phyloP scores from a whole-genome alignment of 2,888 invertebrate genomes.

The Andrena bucephala region DNA sequence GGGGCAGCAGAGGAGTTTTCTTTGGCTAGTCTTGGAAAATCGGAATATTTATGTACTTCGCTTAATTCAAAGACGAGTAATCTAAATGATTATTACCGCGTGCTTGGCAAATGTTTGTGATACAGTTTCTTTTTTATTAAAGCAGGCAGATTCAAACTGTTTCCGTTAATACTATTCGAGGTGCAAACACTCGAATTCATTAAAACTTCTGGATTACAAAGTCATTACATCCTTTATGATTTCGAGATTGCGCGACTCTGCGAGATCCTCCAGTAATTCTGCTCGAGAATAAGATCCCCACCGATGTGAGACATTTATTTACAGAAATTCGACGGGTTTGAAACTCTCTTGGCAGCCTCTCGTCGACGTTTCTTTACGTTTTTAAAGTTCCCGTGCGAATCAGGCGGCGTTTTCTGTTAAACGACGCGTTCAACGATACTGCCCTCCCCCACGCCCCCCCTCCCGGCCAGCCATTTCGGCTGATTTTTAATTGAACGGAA shows the following conservation, averaged over 20 bases:
- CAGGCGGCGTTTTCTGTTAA: constrained; percentile 37
- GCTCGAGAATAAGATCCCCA: not conserved
- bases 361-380: constrained; percentile 7
- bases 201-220: not conserved
- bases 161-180: not conserved
- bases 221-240: not conserved
- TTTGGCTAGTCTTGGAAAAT: not conserved
- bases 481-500: constrained; percentile 62
- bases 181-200: not conserved
- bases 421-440: constrained; percentile 54
- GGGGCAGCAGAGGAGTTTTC: not conserved
- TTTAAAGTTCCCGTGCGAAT: not conserved
- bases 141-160: not conserved
- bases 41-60: not conserved
- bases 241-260: not conserved
- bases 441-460: not conserved
- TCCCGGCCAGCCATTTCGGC: constrained; percentile 35
- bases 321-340: not conserved
- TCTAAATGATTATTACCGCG: not conserved
- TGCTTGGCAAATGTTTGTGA: not conserved
- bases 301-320: not conserved
- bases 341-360: not conserved
- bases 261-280: not conserved
- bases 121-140: not conserved
- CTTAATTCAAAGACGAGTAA: not conserved